Percentiles rank a stretch among this genome's conserved stretches.
Conservation (phyloP, 2,113 vertebrate genomes). For the Oriolus oriolus region DNA sequence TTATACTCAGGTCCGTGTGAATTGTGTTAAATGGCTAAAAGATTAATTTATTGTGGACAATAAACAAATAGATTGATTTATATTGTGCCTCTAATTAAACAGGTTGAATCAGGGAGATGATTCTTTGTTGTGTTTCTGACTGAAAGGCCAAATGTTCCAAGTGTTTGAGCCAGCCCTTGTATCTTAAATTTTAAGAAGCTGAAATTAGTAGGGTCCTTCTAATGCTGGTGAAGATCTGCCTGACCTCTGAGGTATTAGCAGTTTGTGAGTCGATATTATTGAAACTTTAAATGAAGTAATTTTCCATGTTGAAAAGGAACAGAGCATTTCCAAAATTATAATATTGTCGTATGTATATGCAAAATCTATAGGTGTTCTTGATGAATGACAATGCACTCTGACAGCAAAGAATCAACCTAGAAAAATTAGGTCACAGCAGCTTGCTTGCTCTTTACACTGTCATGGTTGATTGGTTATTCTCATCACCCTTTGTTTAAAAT, state of each 20-base stretch:
- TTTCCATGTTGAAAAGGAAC: not conserved
- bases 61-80: not conserved
- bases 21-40: not conserved
- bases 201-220: not conserved
- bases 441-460: conserved; percentile 75
- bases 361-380: conserved; percentile 62
- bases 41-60: not conserved
- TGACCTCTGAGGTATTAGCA: not conserved
- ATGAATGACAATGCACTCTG: conserved; percentile 58
- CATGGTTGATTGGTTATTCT: conserved; percentile 83
- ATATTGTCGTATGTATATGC: not conserved
- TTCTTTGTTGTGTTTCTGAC: not conserved
- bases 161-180: not conserved
- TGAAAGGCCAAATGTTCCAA: not conserved
- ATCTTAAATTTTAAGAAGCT: not conserved
- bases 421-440: conserved; percentile 78
- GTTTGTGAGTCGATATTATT: not conserved
- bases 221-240: not conserved
- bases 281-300: conserved; percentile 7
- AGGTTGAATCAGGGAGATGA: not conserved
- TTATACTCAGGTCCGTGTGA: not conserved
- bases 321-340: not conserved
- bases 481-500: conserved; percentile 88
- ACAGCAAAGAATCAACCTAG: conserved; percentile 67
- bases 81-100: not conserved